Conservation (phyloP, 2,113 vertebrate species). For the Microcebus lehilahytsara region DNA sequence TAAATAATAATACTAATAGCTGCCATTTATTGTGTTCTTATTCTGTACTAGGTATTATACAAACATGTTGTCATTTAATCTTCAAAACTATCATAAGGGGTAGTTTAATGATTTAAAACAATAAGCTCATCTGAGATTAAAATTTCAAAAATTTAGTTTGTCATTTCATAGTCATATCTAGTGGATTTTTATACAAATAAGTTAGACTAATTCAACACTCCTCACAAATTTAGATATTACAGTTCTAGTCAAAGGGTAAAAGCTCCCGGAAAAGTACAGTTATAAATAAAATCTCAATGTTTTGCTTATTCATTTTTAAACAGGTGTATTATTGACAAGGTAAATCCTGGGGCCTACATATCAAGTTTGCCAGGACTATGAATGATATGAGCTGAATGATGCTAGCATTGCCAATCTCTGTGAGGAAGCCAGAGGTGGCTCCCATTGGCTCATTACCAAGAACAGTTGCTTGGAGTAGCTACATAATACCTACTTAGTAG, state of each 20-base stretch:
- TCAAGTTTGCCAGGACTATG: neutral
- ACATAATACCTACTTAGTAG: neutral
- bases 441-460: neutral
- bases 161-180: neutral
- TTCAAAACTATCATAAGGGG: neutral
- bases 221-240: neutral
- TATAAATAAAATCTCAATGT: neutral
- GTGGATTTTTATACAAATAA: constrained; percentile 32
- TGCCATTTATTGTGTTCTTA: neutral
- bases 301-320: neutral
- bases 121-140: neutral
- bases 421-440: neutral
- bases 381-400: neutral
- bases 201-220: neutral
- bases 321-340: neutral
- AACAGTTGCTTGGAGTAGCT: neutral
- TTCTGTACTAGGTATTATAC: neutral
- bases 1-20: neutral
- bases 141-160: neutral
- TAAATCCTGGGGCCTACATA: neutral
- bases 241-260: neutral
- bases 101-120: constrained; percentile 14
- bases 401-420: neutral
- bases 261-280: neutral
- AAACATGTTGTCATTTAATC: neutral